Evolutionary conservation across 2,113 vertebrate genomes (phyloP).

Genomic region (Syngnathus typhle): DNA sequence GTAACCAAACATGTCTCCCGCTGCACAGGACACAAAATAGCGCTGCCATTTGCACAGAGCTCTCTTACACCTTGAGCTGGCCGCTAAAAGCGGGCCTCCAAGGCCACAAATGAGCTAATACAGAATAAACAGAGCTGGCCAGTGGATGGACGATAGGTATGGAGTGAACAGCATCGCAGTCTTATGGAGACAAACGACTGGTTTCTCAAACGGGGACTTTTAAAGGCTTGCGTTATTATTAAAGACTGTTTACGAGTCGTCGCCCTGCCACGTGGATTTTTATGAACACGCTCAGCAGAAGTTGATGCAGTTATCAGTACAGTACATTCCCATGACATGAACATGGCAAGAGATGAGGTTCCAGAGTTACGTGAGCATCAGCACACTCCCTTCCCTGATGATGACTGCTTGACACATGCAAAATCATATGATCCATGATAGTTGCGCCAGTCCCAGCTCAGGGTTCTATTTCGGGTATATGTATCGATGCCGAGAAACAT

Average conservation of each 20-base stretch:
- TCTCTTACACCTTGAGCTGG: constrained; percentile 25
- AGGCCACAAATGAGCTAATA: constrained; percentile 60
- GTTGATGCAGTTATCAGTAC: constrained; percentile 47
- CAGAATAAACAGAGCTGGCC: constrained; percentile 45
- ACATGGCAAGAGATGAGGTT: constrained; percentile 50
- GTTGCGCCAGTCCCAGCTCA: constrained; percentile 45
- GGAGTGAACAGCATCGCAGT: constrained; percentile 44
- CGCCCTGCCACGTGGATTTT: constrained; percentile 33
- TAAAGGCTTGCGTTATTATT: constrained; percentile 49
- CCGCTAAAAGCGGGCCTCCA: constrained; percentile 42
- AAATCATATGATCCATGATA: constrained; percentile 29
- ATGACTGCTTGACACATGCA: constrained; percentile 49
- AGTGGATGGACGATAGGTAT: constrained; percentile 21
- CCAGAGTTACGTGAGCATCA: constrained; percentile 14
- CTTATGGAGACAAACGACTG: constrained; percentile 38
- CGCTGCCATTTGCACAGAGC: constrained; percentile 34
- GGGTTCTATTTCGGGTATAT: constrained; percentile 10
- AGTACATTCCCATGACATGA: constrained; percentile 47
- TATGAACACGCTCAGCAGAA: constrained; percentile 43
- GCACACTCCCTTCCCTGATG: not conserved
- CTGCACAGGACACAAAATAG: constrained; percentile 8
- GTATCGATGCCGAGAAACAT: constrained; percentile 24
- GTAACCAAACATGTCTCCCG: constrained; percentile 30
- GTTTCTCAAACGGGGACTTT: constrained; percentile 37
- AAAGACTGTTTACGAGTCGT: constrained; percentile 56